Evolutionary conservation across 2,113 vertebrate genomes (phyloP).

Genomic region (Lates calcarifer): DNA sequence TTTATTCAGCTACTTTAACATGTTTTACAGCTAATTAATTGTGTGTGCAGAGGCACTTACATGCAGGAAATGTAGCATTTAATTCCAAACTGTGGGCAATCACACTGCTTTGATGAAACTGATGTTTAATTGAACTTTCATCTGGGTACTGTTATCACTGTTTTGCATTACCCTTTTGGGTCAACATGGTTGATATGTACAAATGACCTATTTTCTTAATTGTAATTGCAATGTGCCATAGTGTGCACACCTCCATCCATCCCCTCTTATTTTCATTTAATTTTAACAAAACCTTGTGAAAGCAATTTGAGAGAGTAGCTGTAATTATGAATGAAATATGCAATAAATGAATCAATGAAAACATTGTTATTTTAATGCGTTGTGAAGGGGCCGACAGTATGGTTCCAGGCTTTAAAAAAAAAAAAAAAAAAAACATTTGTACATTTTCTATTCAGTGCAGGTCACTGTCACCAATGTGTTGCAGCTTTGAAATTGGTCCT

Average conservation of each 20-base stretch:
- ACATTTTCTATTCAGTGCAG: slow-evolving; percentile 33
- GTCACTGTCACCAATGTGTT: slow-evolving; percentile 42
- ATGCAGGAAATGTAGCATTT: slow-evolving; percentile 36
- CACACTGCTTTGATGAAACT: slow-evolving; percentile 24
- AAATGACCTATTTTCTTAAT: neutral
- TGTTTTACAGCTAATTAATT: slow-evolving; percentile 40
- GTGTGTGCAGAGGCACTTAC: slow-evolving; percentile 26
- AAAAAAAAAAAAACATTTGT: slow-evolving; percentile 1
- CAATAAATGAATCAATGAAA: neutral
- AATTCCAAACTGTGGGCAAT: slow-evolving; percentile 15
- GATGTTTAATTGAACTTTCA: slow-evolving; percentile 30
- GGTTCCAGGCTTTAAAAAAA: slow-evolving; percentile 20
- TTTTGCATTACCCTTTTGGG: neutral
- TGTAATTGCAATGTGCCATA: slow-evolving; percentile 11
- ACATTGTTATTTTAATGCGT: neutral
- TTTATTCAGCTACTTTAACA: slow-evolving; percentile 16
- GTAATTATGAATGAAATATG: slow-evolving; percentile 1
- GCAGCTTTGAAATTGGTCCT: slow-evolving; percentile 53
- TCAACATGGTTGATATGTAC: slow-evolving; percentile 3
- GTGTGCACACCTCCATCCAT: neutral
- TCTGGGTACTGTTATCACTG: no score
- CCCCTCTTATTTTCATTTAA: neutral
- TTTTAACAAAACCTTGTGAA: neutral
- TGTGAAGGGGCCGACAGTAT: neutral
- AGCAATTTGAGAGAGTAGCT: neutral